Base-by-base conservation (phyloP, 2,113 vertebrate genomes). In the Rana temporaria region DNA sequence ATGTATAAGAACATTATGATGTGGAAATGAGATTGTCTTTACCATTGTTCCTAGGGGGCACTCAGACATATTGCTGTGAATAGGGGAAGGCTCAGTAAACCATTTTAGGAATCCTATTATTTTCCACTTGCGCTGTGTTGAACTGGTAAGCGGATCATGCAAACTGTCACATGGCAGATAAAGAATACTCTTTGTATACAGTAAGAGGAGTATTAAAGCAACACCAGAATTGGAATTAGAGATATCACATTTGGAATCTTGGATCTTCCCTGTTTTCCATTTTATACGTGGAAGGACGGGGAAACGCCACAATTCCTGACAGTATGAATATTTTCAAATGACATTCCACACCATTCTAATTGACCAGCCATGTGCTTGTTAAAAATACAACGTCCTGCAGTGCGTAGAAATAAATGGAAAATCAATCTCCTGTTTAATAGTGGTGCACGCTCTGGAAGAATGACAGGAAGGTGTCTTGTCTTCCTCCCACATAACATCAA, bases 381-480 rank as follows among this genome's bases (percentile, higher is more conserved):
- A 56, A 62, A 62, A 20, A 60, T 42, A 15, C 30, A 60, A 60
- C 3, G 56, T 62, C 57, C 38, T 42, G n/a, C 30, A 60, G 53
- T 6, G 19, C 38, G 17, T 62, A 42, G 56, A 57, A 42, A 59
- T 22, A 75, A 75, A 75, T 75, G 72, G 72, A 75, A 75, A 75
- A 75, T 75, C 20, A 38, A 75, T 75, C 72, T 75, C 72, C 56
- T 60, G 72, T 24, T 63, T 63, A 63, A 26, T 63, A 63, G 20
- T 62, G 56, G n/a, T 60, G 72, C 34, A 75, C 56, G 56, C n/a
- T 62, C 17, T 75, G n/a, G 62, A 75, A 75, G 57, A 60, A 73
- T 59, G 56, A 62, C 72, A 75, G 72, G 72, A 75, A 75, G 56
- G 60, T 75, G 56, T 59, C 32, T 34, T 74, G 26, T 75, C 72